Base-by-base conservation (phyloP, 2,113 vertebrate genomes). In the Dasypus novemcinctus region DNA sequence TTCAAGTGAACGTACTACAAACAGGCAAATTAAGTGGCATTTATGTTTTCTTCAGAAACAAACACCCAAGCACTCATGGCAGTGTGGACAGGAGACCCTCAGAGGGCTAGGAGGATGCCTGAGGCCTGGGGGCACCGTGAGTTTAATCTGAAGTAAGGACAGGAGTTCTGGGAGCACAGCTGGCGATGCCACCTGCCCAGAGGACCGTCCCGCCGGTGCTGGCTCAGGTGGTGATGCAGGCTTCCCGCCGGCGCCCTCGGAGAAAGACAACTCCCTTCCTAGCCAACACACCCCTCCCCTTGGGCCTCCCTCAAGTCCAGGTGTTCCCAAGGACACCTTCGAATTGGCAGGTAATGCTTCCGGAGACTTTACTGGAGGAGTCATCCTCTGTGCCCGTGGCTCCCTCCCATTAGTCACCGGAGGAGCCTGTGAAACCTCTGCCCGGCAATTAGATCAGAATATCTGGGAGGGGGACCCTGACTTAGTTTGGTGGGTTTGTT, bases 321-420 rank as follows among this genome's bases (percentile, higher is more conserved):
- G 61, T 82, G 74, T 71, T 89, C 94, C 90, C 9, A 90, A 90
- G 95, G 59, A 33, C 41, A 74, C 69, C 80, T 78, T 84, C 74
- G 13, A 11, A 15, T n/a, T 64, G 43, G 41, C 81, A 74, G 75
- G 21, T 52, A 36, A 59, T 29, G 63, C 46, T 69, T 54, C 86
- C 63, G 9, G 33, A 61, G 29, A 94, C 68, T 63, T 29, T 21
- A 36, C 38, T n/a, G n/a, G n/a, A n/a, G n/a, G n/a, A 6, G 4
- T 49, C 68, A 52, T 68, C 15, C 21, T 49, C 41, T 0, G 5
- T 3, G 52, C 23, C n/a, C 23, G 1, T 0, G 43, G 59, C 46
- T 27, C 83, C 54, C 52, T 33, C 23, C 68, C 61, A 29, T 31
- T 1, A 59, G 43, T 21, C 64, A 57, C 59, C 20, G 0, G 15